These are phyloP conservation scores for Sinocyclocheilus grahami DNA, from an alignment of 2,113 vertebrate genomes.

Conservation along the genomic window DNA sequence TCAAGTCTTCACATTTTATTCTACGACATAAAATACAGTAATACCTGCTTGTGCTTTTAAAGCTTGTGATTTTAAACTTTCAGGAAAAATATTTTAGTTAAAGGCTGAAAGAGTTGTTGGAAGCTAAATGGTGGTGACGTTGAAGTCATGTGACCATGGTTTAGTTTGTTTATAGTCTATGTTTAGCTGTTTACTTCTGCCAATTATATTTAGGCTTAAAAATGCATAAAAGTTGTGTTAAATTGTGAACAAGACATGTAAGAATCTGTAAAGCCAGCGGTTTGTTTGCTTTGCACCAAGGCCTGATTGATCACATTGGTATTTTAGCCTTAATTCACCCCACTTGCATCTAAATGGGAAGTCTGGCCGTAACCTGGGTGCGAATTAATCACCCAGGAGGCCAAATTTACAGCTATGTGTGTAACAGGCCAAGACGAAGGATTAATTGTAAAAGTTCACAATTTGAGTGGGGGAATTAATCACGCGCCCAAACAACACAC, in stretches of 20 bases:
- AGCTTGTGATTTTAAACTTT: too few species aligned
- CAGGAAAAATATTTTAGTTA: too few species aligned
- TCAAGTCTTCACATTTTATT: too few species aligned
- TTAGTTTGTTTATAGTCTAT: too few species aligned
- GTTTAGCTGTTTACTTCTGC: too few species aligned
- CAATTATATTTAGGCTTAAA: too few species aligned
- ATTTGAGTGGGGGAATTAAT: conserved; percentile 40
- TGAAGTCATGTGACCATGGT: too few species aligned
- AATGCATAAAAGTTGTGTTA: not conserved
- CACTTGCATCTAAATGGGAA: conserved; percentile 15
- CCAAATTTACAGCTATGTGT: conserved; percentile 7
- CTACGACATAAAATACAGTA: too few species aligned
- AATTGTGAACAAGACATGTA: not conserved
- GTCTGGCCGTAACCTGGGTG: not conserved
- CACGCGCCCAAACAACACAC: conserved; percentile 36
- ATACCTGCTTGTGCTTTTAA: too few species aligned
- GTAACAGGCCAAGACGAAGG: not conserved
- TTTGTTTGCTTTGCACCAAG: conserved; percentile 4
- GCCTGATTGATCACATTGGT: conserved; percentile 46
- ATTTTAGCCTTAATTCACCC: conserved; percentile 31
- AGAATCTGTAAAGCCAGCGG: not conserved
- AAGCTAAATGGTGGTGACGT: too few species aligned
- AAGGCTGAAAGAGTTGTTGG: too few species aligned
- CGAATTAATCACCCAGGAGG: conserved; percentile 22
- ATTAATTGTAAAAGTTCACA: conserved; percentile 53